These are phyloP conservation scores for Uria lomvia DNA, from an alignment of 2,113 vertebrate genomes.

Conservation along the genomic window DNA sequence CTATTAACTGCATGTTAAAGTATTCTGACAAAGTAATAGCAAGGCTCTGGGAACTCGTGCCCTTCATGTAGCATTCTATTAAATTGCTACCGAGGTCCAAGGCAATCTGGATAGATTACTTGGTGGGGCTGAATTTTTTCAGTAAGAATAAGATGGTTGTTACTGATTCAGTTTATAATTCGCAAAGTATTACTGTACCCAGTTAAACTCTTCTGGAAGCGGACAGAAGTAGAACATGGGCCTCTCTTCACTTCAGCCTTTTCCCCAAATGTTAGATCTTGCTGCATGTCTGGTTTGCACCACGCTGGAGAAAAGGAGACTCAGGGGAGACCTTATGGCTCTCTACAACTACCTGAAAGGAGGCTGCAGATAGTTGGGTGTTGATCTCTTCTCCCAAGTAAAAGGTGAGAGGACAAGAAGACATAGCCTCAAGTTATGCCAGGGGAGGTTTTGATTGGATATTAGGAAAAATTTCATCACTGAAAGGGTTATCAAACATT, in stretches of 20 bases:
- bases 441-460: not conserved
- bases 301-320: not conserved
- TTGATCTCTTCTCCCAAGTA: not conserved
- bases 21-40: not conserved
- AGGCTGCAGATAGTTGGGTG: not conserved
- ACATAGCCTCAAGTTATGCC: not conserved
- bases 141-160: not conserved
- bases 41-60: not conserved
- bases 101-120: not conserved
- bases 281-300: no score
- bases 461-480: not conserved
- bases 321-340: not conserved
- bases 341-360: not conserved
- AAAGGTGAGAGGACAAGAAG: not conserved
- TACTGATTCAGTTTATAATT: not conserved
- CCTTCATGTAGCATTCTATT: not conserved
- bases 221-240: rapidly evolving
- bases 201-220: not conserved
- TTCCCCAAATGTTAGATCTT: rapidly evolving
- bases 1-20: not conserved
- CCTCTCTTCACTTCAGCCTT: not conserved
- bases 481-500: not conserved
- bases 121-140: not conserved
- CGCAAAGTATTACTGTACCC: rapidly evolving
- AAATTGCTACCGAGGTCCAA: not conserved